Conservation (phyloP, 2,113 vertebrate species). For the Toxotes jaculatrix region DNA sequence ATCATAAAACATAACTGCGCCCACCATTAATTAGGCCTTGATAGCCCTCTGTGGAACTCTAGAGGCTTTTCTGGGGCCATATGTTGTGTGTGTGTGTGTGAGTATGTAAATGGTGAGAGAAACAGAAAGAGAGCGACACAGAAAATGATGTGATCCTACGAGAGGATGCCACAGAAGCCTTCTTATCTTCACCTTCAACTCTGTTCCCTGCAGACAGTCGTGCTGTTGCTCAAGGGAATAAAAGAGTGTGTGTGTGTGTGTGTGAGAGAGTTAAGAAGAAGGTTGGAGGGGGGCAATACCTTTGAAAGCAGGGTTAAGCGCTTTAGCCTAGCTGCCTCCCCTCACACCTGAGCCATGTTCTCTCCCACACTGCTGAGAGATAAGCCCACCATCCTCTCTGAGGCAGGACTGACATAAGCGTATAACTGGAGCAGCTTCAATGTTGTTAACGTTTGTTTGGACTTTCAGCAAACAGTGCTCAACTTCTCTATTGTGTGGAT, state of each 20-base stretch:
- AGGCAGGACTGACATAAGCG: not conserved
- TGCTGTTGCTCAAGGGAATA: constrained; percentile 19
- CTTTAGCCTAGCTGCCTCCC: constrained; percentile 38
- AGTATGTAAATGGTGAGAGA: not conserved
- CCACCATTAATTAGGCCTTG: constrained; percentile 70
- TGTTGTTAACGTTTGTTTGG: no score
- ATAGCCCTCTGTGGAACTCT: constrained; percentile 50
- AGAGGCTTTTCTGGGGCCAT: constrained; percentile 46
- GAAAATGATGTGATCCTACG: constrained; percentile 23
- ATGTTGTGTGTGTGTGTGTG: constrained; percentile 8
- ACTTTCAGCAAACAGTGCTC: no score
- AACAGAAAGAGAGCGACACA: not conserved
- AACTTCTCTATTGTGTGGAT: no score
- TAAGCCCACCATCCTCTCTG: constrained; percentile 8
- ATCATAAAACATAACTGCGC: constrained; percentile 72
- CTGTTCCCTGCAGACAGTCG: not conserved
- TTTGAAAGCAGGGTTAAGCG: constrained; percentile 52
- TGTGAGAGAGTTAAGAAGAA: not conserved
- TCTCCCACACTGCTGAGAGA: constrained; percentile 37
- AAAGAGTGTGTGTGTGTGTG: constrained; percentile 4
- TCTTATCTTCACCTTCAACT: constrained; percentile 35
- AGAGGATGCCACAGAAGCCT: constrained; percentile 35
- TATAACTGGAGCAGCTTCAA: no score
- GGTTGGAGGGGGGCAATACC: not conserved
- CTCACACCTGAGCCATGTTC: constrained; percentile 49